Evolutionary conservation across 2,113 vertebrate genomes (phyloP), one percentile per base, ranked within the genome.

Genomic region (Alectura lathami): DNA sequence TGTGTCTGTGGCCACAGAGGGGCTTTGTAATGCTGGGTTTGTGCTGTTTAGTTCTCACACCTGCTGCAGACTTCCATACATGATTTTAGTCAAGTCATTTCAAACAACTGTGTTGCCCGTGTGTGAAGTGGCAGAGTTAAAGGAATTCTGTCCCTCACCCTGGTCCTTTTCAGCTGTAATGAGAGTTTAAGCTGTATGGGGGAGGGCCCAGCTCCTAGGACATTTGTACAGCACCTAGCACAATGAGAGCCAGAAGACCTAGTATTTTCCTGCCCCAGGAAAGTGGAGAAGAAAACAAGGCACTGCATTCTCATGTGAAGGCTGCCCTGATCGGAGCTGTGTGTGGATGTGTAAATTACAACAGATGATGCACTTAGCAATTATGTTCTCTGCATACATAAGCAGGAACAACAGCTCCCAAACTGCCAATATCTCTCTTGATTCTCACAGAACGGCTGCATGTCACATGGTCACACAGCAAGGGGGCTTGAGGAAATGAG

Each of bases 311-410:
- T 20, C 75, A 60, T 68, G 86, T 78, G 90, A 96, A 95, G 89
- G 75, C 79, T 95, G 89, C 67, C 96, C 87, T 96, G 85, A 94
- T 97, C 87, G 11, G 62, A 69, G 84, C 88, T 96, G 36, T 90
- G 83, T 96, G 91, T 96, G 93, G 79, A 97, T 96, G 89, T 96
- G 97, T 96, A 97, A 98, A 98, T 97, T 97, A 97, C 94, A 97
- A 96, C 97, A 97, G 97, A 97, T 96, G 96, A 98, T 97, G 96
- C 93, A 88, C 97, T 98, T 97, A 95, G 95, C 96, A 98, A 97
- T 98, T 98, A 98, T 94, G 96, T 96, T 97, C 96, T 96, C 97
- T 96, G 97, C 97, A 97, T 98, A 97, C 96, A 95, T 97, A 98
- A 98, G 97, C 96, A 97, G 97, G 95, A 98, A 95, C 85, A 98